Conservation (phyloP, 2,797 vertebrate species). For the Columba guinea region DNA sequence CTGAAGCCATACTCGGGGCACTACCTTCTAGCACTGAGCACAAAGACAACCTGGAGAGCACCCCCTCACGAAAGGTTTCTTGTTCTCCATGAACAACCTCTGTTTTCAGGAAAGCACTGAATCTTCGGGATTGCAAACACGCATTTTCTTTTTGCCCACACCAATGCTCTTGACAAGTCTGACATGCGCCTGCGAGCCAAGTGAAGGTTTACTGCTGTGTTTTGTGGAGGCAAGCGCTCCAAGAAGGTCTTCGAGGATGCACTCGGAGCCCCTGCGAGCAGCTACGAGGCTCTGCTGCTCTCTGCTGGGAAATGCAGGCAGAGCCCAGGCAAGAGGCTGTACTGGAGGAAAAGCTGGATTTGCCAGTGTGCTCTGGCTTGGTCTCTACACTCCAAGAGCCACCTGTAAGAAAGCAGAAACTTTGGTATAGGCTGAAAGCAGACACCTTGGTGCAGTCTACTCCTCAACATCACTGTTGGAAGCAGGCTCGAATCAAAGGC, state of each 20-base stretch:
- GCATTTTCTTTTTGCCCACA: neutral
- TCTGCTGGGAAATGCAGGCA: slow-evolving; percentile 65
- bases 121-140: neutral
- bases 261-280: neutral
- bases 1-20: neutral
- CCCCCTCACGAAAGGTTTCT: neutral
- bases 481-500: neutral
- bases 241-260: neutral
- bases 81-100: neutral
- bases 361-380: neutral
- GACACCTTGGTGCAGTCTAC: neutral
- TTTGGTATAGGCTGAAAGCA: neutral
- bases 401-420: neutral
- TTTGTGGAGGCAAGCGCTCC: neutral
- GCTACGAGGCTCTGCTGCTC: slow-evolving; percentile 66
- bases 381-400: neutral
- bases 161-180: neutral
- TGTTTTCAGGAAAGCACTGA: neutral
- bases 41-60: neutral
- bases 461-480: neutral
- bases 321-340: neutral
- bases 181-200: neutral
- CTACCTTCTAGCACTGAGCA: neutral
- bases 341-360: neutral
- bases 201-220: neutral